Percentiles rank a stretch among this genome's conserved stretches.
Conservation (phyloP, 1,140 invertebrate species). For the Penaeus japonicus region DNA sequence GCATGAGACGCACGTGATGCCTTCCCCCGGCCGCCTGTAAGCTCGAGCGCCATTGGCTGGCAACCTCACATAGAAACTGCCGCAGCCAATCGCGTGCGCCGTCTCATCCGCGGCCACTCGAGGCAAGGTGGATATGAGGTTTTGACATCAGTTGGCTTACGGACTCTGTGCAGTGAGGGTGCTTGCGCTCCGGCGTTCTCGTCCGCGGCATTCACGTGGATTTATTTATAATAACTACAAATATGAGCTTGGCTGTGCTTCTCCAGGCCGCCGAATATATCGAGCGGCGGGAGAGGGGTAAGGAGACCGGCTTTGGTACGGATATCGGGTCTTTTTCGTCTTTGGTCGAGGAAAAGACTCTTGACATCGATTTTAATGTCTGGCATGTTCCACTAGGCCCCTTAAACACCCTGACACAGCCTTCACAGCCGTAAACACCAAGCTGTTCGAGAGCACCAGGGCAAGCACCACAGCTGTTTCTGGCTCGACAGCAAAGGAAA, state of each 20-base stretch:
- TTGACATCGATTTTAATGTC: conserved; percentile 43
- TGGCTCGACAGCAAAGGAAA: no score
- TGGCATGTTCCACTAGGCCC: background rate
- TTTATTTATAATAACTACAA: conserved; percentile 47
- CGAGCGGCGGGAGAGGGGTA: conserved; percentile 53
- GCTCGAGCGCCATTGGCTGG: conserved; percentile 16
- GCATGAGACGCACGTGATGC: conserved; percentile 56
- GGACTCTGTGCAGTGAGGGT: conserved; percentile 48
- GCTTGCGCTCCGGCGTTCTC: conserved; percentile 43
- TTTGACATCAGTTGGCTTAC: conserved; percentile 54
- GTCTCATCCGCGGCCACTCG: conserved; percentile 3
- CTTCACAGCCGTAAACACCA: background rate
- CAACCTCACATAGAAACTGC: conserved; percentile 40
- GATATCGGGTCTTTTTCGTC: background rate
- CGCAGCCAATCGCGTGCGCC: conserved; percentile 30
- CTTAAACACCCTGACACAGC: background rate
- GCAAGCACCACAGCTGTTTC: no score
- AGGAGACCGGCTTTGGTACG: background rate
- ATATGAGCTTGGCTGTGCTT: conserved; percentile 52
- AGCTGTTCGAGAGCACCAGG: no score
- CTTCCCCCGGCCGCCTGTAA: background rate
- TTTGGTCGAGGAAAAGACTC: background rate
- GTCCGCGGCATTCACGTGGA: conserved; percentile 55
- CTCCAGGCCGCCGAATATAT: conserved; percentile 52
- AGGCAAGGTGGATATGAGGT: conserved; percentile 51